A percentile compares a stretch with the other conserved stretches of the same genome.
These are phyloP conservation scores for Haliclona indistincta DNA, from an alignment of 37 sponge, comb jelly and placozoan species.

Conservation along the genomic window DNA sequence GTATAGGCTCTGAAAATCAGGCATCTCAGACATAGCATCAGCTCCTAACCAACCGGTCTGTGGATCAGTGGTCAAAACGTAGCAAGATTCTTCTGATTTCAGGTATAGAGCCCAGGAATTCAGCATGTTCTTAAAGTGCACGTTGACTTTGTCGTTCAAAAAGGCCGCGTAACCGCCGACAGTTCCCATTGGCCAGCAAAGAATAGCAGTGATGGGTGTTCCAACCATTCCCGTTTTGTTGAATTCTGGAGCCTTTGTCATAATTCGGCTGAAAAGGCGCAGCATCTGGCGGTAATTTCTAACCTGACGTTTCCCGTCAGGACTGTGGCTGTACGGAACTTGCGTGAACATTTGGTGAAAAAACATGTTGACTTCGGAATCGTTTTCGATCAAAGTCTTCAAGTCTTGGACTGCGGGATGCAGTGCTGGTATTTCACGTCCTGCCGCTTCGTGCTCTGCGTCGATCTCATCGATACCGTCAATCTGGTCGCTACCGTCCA, in stretches of 20 bases:
- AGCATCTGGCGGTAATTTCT: conserved; percentile 23
- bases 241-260: conserved; percentile 39
- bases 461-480: background rate
- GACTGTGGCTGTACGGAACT: conserved; percentile 9
- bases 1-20: conserved; percentile 7
- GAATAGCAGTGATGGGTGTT: conserved; percentile 52
- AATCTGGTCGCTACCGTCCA: conserved; percentile 1
- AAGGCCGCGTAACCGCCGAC: conserved; percentile 42
- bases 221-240: conserved; percentile 21
- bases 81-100: conserved; percentile 26
- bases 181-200: conserved; percentile 46
- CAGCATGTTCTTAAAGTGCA: conserved; percentile 35
- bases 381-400: conserved; percentile 16
- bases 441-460: background rate
- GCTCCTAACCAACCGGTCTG: conserved; percentile 28
- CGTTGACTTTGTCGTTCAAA: conserved; percentile 29
- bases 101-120: conserved; percentile 33
- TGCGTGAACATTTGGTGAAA: conserved; percentile 27
- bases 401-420: conserved; percentile 10
- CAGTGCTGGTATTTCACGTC: background rate
- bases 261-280: conserved; percentile 19
- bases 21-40: conserved; percentile 25
- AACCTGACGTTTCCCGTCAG: conserved; percentile 36
- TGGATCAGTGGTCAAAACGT: conserved; percentile 16
- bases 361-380: conserved; percentile 18